Conservation (phyloP, 2,888 invertebrate genomes). For the Sabellastarte sp. region DNA sequence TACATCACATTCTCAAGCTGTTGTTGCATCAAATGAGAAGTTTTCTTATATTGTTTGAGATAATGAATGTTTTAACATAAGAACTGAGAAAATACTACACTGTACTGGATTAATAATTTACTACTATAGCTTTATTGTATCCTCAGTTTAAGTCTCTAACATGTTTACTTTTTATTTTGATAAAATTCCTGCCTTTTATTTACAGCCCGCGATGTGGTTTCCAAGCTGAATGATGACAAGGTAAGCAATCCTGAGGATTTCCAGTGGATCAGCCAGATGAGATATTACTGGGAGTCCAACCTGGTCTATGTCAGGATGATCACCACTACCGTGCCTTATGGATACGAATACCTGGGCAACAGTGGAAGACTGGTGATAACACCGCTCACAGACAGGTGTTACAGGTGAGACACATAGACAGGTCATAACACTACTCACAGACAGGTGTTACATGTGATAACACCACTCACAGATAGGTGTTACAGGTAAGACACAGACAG, state of each 20-base stretch:
- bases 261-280: slow-evolving; percentile 57
- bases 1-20: too few relatives aligned
- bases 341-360: slow-evolving; percentile 59
- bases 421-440: slow-evolving; percentile 59
- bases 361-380: slow-evolving; percentile 57
- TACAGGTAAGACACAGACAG: slow-evolving; percentile 54
- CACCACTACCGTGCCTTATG: slow-evolving; percentile 57
- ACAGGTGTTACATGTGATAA: slow-evolving; percentile 59
- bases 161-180: background rate
- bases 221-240: slow-evolving; percentile 37
- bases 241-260: slow-evolving; percentile 49
- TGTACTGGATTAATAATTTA: too few relatives aligned
- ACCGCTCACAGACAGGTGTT: slow-evolving; percentile 59
- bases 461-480: slow-evolving; percentile 59
- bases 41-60: too few relatives aligned
- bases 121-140: too few relatives aligned
- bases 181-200: background rate
- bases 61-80: too few relatives aligned
- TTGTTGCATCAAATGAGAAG: too few relatives aligned
- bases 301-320: slow-evolving; percentile 54
- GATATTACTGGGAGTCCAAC: slow-evolving; percentile 56
- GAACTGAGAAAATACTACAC: too few relatives aligned
- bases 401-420: slow-evolving; percentile 57
- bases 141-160: background rate
- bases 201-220: slow-evolving; percentile 57